Percentiles rank a stretch among this genome's conserved stretches.
Evolutionary conservation across 2,888 invertebrate species (phyloP).

Genomic region (Dioctria linearis): DNA sequence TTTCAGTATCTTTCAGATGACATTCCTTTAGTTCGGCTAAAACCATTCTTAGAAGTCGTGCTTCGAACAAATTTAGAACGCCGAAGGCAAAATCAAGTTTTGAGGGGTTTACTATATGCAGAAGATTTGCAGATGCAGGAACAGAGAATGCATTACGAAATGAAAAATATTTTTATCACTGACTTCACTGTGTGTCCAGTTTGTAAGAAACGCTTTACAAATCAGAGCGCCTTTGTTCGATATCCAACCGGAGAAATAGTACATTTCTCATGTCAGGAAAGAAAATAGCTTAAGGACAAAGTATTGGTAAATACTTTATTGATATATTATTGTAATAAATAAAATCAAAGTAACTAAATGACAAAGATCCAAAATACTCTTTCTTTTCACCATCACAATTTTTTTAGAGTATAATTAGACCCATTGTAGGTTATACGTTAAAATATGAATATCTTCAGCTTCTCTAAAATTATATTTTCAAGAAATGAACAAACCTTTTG

Average conservation of each 20-base stretch:
- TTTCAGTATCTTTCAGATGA: conserved; percentile 83
- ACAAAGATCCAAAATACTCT: not conserved
- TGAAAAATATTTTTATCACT: conserved; percentile 86
- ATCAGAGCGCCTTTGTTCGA: conserved; percentile 94
- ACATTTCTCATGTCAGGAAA: conserved; percentile 89
- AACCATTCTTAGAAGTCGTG: conserved; percentile 85
- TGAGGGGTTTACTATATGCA: conserved; percentile 87
- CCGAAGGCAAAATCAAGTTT: conserved; percentile 82
- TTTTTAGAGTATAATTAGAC: no score
- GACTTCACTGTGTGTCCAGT: conserved; percentile 92
- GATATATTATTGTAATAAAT: not conserved
- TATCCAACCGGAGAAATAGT: conserved; percentile 94
- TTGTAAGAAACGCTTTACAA: conserved; percentile 94
- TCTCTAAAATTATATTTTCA: no score
- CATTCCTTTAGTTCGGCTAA: conserved; percentile 83
- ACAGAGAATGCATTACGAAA: conserved; percentile 84
- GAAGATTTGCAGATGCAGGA: conserved; percentile 89
- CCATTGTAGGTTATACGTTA: no score
- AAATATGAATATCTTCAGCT: no score
- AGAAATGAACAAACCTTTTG: no score
- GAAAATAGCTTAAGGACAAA: conserved; percentile 56
- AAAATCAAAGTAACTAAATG: not conserved
- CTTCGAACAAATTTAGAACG: conserved; percentile 82
- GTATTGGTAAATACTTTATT: not conserved
- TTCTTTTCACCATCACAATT: no score